These are phyloP conservation scores for Globodera ellingtonae DNA, from an alignment of 1,140 invertebrate species.

Conservation along the genomic window DNA sequence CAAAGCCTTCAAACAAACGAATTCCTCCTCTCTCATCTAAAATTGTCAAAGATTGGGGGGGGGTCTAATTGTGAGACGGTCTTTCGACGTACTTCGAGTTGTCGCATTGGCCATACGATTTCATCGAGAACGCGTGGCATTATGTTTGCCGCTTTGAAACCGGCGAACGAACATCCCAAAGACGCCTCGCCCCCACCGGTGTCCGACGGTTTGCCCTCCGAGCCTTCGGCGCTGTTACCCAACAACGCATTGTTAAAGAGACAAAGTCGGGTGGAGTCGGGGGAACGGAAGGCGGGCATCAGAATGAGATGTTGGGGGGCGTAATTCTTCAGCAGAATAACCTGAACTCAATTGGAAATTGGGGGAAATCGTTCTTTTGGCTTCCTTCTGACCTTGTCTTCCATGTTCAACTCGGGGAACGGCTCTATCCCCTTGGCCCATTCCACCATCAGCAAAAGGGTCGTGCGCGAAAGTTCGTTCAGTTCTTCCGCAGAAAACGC, in stretches of 20 bases:
- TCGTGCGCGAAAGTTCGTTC: slow-evolving; percentile 63
- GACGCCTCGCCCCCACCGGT: neutral
- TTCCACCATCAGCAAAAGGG: slow-evolving; percentile 62
- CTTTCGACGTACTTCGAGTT: slow-evolving; percentile 26
- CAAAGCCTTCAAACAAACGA: slow-evolving; percentile 63
- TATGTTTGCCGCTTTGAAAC: slow-evolving; percentile 49
- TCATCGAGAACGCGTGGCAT: slow-evolving; percentile 61
- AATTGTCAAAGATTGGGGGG: slow-evolving; percentile 5
- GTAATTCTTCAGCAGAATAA: slow-evolving; percentile 59
- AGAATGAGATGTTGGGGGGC: slow-evolving; percentile 64
- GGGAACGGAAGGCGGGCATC: slow-evolving; percentile 64
- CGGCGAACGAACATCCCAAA: slow-evolving; percentile 29
- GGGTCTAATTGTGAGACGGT: neutral
- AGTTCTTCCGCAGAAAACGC: slow-evolving; percentile 43
- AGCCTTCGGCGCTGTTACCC: slow-evolving; percentile 34
- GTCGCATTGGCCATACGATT: slow-evolving; percentile 65
- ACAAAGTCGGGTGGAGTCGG: slow-evolving; percentile 63
- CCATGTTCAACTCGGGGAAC: slow-evolving; percentile 52
- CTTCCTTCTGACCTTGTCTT: slow-evolving; percentile 53
- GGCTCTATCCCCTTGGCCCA: slow-evolving; percentile 59
- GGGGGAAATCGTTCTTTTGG: neutral
- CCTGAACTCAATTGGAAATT: neutral
- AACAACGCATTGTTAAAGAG: slow-evolving; percentile 64
- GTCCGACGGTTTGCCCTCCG: slow-evolving; percentile 53
- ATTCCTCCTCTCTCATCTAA: slow-evolving; percentile 62